Evolutionary conservation across 2,797 vertebrate species (phyloP).

Genomic region (Phrynocephalus guinanensis): DNA sequence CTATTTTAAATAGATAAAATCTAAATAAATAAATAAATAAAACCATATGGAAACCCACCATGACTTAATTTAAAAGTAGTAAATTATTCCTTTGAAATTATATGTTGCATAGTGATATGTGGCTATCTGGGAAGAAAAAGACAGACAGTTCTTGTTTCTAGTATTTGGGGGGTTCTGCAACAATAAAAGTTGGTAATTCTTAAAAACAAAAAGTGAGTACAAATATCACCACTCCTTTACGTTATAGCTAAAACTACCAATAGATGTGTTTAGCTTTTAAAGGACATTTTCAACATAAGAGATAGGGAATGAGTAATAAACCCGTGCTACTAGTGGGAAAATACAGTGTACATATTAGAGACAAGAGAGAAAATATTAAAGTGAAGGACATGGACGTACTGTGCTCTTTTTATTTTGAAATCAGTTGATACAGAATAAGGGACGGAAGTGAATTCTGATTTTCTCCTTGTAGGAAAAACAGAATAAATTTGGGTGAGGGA

Average conservation of each 20-base stretch:
- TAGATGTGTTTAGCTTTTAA: neutral
- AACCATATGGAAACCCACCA: neutral
- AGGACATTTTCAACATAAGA: neutral
- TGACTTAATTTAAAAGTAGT: neutral
- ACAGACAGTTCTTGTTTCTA: neutral
- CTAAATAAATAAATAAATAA: too few relatives aligned
- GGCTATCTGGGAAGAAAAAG: neutral
- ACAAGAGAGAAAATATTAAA: neutral
- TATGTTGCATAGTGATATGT: neutral
- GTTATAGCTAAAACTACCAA: neutral
- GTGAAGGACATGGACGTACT: too few relatives aligned
- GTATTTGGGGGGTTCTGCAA: neutral
- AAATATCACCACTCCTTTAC: too few relatives aligned
- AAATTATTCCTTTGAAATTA: neutral
- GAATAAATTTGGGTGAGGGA: neutral
- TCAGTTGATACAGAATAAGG: neutral
- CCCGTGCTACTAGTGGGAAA: neutral
- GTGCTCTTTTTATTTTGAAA: too few relatives aligned
- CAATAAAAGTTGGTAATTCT: neutral
- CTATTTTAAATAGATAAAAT: too few relatives aligned
- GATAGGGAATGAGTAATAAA: neutral
- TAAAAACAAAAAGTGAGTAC: too few relatives aligned
- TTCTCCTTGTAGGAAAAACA: neutral
- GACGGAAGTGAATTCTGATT: neutral
- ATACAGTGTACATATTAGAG: neutral